These are phyloP conservation scores for Bovichtus diacanthus DNA, from an alignment of 2,797 vertebrate species.

Conservation along the genomic window DNA sequence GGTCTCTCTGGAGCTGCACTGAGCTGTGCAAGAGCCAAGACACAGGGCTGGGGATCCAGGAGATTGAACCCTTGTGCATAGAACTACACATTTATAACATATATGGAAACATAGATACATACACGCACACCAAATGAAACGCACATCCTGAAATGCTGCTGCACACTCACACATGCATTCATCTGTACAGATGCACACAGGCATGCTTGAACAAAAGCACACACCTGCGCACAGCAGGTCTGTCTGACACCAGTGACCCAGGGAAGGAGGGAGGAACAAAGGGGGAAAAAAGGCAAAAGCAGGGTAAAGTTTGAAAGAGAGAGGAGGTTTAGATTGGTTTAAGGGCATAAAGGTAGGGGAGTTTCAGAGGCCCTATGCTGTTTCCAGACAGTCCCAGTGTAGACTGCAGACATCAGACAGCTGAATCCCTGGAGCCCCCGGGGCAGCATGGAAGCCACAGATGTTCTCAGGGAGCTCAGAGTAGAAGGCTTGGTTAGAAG, in stretches of 20 bases:
- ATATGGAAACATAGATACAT: slow-evolving; percentile 35
- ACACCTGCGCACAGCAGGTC: slow-evolving; percentile 87
- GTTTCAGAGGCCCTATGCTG: slow-evolving; percentile 79
- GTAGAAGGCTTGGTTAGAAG: slow-evolving; percentile 70
- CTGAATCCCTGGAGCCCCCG: slow-evolving; percentile 79
- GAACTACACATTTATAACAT: slow-evolving; percentile 20
- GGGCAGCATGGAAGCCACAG: slow-evolving; percentile 83
- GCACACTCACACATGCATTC: slow-evolving; percentile 66
- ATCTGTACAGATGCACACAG: slow-evolving; percentile 67
- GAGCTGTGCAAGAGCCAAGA: slow-evolving; percentile 39
- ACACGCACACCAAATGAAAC: slow-evolving; percentile 45
- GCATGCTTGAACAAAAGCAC: slow-evolving; percentile 77
- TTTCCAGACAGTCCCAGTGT: slow-evolving; percentile 83
- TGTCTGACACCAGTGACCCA: slow-evolving; percentile 84
- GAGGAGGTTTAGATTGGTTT: slow-evolving; percentile 80
- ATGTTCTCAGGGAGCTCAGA: slow-evolving; percentile 83
- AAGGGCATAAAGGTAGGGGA: slow-evolving; percentile 80
- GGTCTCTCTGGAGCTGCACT: slow-evolving; percentile 28
- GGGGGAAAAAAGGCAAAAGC: slow-evolving; percentile 63
- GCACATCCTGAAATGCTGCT: slow-evolving; percentile 49
- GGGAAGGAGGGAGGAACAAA: slow-evolving; percentile 75
- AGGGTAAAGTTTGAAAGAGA: slow-evolving; percentile 72
- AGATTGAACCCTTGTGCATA: slow-evolving; percentile 42
- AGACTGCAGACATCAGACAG: slow-evolving; percentile 83
- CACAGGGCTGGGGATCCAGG: slow-evolving; percentile 22